phyloP scores from a whole-genome alignment of 1,140 invertebrate species.

The Zaprionus davidi region DNA sequence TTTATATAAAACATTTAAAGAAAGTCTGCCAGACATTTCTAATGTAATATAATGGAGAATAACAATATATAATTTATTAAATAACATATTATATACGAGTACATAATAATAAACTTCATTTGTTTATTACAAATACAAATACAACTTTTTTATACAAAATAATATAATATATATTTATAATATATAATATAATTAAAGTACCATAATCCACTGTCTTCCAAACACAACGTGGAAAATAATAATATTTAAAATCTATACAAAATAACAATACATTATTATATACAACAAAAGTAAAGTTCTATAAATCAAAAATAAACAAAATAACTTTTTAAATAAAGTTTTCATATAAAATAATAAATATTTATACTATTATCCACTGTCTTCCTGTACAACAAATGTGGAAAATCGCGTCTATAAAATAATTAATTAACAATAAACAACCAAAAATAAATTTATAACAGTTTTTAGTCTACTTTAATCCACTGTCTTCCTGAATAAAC shows the following conservation, averaged over 20 bases:
- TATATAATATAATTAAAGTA: constrained; percentile 11
- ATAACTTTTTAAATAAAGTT: not conserved
- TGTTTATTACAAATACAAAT: not conserved
- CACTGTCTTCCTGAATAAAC: constrained; percentile 12
- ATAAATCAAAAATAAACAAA: not conserved
- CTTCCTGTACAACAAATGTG: no score
- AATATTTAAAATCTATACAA: not conserved
- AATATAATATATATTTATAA: not conserved
- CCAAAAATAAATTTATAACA: no score
- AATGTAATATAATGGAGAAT: not conserved
- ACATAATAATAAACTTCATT: no score
- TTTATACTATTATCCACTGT: not conserved
- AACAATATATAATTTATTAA: not conserved
- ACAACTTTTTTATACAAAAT: constrained; percentile 40
- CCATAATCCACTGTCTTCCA: constrained; percentile 72
- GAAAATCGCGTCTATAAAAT: no score
- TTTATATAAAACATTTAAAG: constrained; percentile 3
- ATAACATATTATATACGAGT: no score
- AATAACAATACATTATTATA: not conserved
- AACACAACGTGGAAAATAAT: constrained; percentile 14
- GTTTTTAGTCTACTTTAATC: no score
- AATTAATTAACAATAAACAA: no score
- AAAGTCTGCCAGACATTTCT: not conserved
- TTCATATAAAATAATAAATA: not conserved
- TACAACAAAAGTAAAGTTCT: not conserved